phyloP scores from a whole-genome alignment of 2,888 invertebrate species.

The Desoria tigrina region DNA sequence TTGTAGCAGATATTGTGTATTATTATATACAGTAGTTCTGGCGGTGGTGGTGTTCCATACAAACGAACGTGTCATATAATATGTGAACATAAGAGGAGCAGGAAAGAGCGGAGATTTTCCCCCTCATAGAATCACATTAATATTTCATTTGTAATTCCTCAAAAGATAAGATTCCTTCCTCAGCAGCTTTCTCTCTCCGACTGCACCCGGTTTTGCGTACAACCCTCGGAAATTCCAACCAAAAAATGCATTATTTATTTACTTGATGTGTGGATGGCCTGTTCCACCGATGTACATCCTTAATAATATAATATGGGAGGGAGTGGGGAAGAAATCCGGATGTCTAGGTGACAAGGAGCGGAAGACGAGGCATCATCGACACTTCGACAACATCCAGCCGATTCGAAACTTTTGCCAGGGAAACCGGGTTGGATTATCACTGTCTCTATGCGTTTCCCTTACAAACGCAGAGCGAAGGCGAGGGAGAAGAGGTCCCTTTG shows the following conservation, averaged over 20 bases:
- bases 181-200: neutral
- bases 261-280: neutral
- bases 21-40: no score
- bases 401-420: neutral
- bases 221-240: neutral
- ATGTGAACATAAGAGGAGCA: no score
- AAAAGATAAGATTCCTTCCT: constrained; percentile 10
- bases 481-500: no score
- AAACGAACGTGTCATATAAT: no score
- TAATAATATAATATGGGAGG: neutral
- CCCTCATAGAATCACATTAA: constrained; percentile 36
- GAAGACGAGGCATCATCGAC: no score
- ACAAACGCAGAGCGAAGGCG: no score
- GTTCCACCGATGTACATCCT: neutral
- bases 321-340: constrained; percentile 1
- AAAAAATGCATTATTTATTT: constrained; percentile 7
- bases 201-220: neutral
- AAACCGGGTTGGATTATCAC: no score
- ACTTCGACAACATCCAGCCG: no score
- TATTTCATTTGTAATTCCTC: constrained; percentile 45
- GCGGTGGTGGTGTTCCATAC: no score
- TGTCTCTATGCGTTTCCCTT: no score
- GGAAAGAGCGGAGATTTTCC: constrained; percentile 2
- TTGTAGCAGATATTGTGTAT: no score
- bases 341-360: constrained; percentile 4